Base-by-base conservation (phyloP, 2,113 vertebrate species). In the Piaya cayana region DNA sequence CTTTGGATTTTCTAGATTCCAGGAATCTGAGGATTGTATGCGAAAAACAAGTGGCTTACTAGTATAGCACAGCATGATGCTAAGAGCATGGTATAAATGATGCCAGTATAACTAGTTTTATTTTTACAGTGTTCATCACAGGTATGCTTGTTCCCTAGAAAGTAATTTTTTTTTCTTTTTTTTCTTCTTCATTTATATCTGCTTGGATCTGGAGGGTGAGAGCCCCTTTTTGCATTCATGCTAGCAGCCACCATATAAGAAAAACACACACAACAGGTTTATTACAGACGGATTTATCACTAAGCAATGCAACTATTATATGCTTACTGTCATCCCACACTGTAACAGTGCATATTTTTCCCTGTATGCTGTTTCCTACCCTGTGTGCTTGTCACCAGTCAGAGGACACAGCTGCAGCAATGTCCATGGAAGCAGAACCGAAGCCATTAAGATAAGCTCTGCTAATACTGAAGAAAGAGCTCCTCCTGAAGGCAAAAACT, bases 121-220 rank as follows among this genome's bases (percentile, higher is more conserved):
- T 72, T 89, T 78, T 76, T 76, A 65, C 30, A 85, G 37, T 30
- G 8, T 36, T 84, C 85, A 55, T 32, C 53, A 82, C 53, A 76
- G 29, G 9, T 25, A 22, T 20, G 36, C 39, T 62, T 76, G 30
- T 74, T 91, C 62, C 64, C 77, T 45, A 80, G 82, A 85, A 68
- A 95, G 78, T 91, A 92, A 93, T 81, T 80, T 76, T 77, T 79
- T 71, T 76, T 86, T 85, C 92, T 59, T 91, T 75, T 90, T 94
- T 90, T 83, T 80, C 76, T 90, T 82, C 59, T 63, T 81, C 71
- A 72, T 94, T 92, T 60, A 29, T 77, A 7, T 30, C 92, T 81
- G 64, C 76, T 26, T 88, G 84, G 89, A 92, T 92, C 58, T 82
- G 83, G 60, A 95, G 82, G 83, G 86, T 82, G 72, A 92, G 56